Conservation (phyloP, 2,113 vertebrate genomes). For the Neodon shergylaensis region DNA sequence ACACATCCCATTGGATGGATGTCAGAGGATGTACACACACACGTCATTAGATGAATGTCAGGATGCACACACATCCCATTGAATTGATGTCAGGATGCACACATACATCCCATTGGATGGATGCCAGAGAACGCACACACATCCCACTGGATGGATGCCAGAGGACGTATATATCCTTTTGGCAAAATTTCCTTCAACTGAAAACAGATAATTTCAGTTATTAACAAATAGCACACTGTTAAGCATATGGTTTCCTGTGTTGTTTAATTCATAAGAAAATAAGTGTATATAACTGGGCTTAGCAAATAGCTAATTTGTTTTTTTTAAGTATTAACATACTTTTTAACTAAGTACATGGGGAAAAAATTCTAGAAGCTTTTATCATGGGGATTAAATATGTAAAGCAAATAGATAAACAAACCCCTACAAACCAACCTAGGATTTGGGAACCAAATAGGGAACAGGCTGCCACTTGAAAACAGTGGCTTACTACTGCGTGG, state of each 20-base stretch:
- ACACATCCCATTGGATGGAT: no score
- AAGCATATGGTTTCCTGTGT: conserved; percentile 3
- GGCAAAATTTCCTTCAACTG: neutral
- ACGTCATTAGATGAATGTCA: no score
- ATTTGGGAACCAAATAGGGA: conserved; percentile 55
- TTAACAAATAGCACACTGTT: neutral
- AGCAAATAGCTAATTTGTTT: conserved; percentile 36
- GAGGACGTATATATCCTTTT: neutral
- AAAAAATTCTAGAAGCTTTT: conserved; percentile 1
- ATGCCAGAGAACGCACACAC: no score
- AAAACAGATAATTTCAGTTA: conserved; percentile 42
- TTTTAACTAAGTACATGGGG: conserved; percentile 18
- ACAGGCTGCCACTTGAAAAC: neutral
- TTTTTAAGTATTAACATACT: neutral
- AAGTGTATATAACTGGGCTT: neutral
- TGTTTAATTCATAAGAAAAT: conserved; percentile 34
- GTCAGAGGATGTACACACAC: neutral
- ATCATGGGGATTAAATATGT: conserved; percentile 30
- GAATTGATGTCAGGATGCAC: no score
- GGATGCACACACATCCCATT: no score
- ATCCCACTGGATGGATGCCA: neutral
- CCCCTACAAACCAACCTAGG: neutral
- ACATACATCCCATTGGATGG: no score
- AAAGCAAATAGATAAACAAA: conserved; percentile 25
- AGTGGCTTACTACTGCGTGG: neutral